These are phyloP conservation scores for Nannobrachium achirus DNA, from an alignment of 2,113 vertebrate genomes.

Conservation along the genomic window DNA sequence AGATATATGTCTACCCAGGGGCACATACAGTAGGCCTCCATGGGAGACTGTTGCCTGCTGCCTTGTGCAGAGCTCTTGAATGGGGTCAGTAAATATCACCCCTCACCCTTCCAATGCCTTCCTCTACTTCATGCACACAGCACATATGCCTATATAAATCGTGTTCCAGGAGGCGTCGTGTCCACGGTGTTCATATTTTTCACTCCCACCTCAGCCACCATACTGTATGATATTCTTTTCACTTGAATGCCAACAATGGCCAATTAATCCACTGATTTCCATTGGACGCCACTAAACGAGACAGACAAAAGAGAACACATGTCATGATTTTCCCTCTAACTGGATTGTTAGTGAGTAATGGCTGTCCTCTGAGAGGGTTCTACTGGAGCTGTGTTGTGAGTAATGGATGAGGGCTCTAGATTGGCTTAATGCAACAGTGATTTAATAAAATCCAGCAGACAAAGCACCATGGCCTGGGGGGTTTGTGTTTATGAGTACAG, in stretches of 20 bases:
- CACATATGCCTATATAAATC: constrained; percentile 55
- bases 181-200: constrained; percentile 29
- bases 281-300: constrained; percentile 1
- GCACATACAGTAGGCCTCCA: constrained; percentile 20
- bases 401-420: constrained; percentile 52
- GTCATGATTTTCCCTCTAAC: constrained; percentile 23
- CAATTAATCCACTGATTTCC: neutral
- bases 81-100: constrained; percentile 32
- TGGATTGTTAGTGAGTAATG: constrained; percentile 52
- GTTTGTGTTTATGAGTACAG: constrained; percentile 29
- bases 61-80: constrained; percentile 50
- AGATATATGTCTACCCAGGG: constrained; percentile 30
- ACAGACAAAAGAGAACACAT: constrained; percentile 1
- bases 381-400: constrained; percentile 54
- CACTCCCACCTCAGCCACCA: constrained; percentile 2
- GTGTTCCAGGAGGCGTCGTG: constrained; percentile 29
- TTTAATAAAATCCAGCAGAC: constrained; percentile 67
- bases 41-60: constrained; percentile 30
- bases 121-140: constrained; percentile 57
- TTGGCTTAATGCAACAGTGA: constrained; percentile 64
- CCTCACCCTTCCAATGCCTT: constrained; percentile 43
- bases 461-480: constrained; percentile 42
- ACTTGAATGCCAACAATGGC: neutral
- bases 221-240: constrained; percentile 15
- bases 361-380: constrained; percentile 35